These are phyloP conservation scores for Astreopora myriophthalma DNA, from an alignment of 64 coral and sea anemone species.

Conservation along the genomic window DNA sequence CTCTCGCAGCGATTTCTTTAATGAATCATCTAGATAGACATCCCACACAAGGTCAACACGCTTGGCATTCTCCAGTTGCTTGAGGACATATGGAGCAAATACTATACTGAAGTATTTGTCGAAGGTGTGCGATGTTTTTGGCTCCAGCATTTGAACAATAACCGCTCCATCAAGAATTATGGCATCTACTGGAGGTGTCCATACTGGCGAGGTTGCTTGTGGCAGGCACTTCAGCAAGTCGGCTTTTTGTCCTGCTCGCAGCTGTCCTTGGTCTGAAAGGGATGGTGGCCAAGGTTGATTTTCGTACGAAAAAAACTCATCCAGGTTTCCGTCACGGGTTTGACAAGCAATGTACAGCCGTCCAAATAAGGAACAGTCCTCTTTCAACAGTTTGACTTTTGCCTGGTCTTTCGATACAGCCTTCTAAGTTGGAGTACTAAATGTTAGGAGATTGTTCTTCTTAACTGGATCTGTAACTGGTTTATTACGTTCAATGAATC, in stretches of 20 bases:
- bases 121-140: conserved; percentile 40
- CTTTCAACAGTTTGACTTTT: not conserved
- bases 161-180: conserved; percentile 52
- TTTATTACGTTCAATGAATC: conserved; percentile 1
- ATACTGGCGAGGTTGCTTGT: conserved; percentile 59
- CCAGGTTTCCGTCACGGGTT: conserved; percentile 32
- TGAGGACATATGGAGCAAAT: conserved; percentile 38
- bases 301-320: conserved; percentile 53
- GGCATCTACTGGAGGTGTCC: conserved; percentile 62
- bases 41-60: conserved; percentile 54
- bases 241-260: conserved; percentile 67
- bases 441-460: not conserved
- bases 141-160: conserved; percentile 59
- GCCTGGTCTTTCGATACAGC: conserved; percentile 5
- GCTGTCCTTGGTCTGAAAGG: conserved; percentile 61
- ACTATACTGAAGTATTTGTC: conserved; percentile 33
- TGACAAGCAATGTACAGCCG: conserved; percentile 51
- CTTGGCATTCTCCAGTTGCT: conserved; percentile 13
- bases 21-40: conserved; percentile 53
- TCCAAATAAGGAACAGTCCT: not conserved
- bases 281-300: conserved; percentile 70
- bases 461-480: conserved; percentile 13
- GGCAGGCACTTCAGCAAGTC: conserved; percentile 68
- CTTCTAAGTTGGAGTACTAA: not conserved
- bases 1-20: conserved; percentile 46